Conservation (phyloP, 2,888 invertebrate species). For the Julus scandinavius region DNA sequence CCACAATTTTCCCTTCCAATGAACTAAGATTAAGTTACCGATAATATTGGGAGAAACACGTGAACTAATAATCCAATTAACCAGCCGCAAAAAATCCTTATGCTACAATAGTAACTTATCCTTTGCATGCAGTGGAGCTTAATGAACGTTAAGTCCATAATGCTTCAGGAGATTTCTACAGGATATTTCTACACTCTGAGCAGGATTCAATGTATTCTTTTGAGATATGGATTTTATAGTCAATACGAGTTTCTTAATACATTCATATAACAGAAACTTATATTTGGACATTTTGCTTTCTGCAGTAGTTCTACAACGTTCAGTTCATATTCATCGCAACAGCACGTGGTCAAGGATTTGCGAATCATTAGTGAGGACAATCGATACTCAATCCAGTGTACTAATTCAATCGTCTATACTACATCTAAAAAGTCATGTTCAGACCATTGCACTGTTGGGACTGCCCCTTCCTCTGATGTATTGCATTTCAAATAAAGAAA, state of each 20-base stretch:
- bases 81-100: not conserved
- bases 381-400: not conserved
- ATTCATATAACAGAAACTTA: too few relatives aligned
- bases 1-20: slow-evolving; percentile 24
- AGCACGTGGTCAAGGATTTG: not conserved
- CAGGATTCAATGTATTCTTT: not conserved
- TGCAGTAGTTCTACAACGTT: too few relatives aligned
- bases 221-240: too few relatives aligned
- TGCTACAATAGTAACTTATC: not conserved
- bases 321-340: not conserved
- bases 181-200: not conserved
- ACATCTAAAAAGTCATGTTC: not conserved
- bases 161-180: not conserved
- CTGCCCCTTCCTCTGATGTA: not conserved
- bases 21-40: slow-evolving; percentile 12
- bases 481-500: not conserved
- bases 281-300: too few relatives aligned
- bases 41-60: slow-evolving; percentile 29
- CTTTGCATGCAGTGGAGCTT: slow-evolving; percentile 29
- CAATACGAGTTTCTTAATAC: too few relatives aligned
- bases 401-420: not conserved
- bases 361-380: not conserved
- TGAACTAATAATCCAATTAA: slow-evolving; percentile 30
- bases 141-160: not conserved
- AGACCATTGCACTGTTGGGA: not conserved